Evolutionary conservation across 2,888 invertebrate species (phyloP), one percentile per base, ranked within the genome.

Genomic region (Cosmopolites sordidus): DNA sequence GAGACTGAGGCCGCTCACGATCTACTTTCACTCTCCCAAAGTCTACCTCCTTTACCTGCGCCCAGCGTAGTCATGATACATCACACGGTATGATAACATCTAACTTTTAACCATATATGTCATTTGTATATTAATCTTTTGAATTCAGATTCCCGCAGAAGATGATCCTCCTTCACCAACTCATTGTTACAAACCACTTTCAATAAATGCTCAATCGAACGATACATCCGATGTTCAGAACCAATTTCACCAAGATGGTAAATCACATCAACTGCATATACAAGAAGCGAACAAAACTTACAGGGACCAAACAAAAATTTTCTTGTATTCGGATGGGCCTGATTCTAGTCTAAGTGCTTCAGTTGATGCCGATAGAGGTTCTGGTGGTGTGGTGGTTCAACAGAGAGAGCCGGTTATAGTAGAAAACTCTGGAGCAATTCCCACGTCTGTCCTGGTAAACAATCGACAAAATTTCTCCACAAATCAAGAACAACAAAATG

Each of bases 1-100:
- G 92, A 92, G 74, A 92, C 90, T 8, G 91, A 92, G 75, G 92
- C 91, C 27, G 92, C 92, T 1, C 91, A 90, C 71, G 92, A 88
- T 71, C 77, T 87, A 57, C 76, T 88, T 18, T 88, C 86, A 42
- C 75, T 89, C 29, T 87, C 88, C 1, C 85, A 89, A 64, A 86
- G 89, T 62, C 72, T 87, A 65, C 89, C 89, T 11, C 90, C 87
- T 12, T 77, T 86, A 59, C 86, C 84, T 43, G 83, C 83, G 3
- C 87, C 85, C 22, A 80, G 85, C 61, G 79, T 84, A 15, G 82
- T 86, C 18, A 81, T 83, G 52, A 82, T 83, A 37, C 79, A 82
- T 56, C 81, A 81, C 44, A 74, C 74, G 46, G 73, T 78, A 56
- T 53, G 45, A 27, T n/a, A n/a, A n/a, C n/a, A 27, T 27, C 27